These are phyloP conservation scores for Oreortyx pictus DNA, from an alignment of 2,797 vertebrate genomes.

Conservation along the genomic window DNA sequence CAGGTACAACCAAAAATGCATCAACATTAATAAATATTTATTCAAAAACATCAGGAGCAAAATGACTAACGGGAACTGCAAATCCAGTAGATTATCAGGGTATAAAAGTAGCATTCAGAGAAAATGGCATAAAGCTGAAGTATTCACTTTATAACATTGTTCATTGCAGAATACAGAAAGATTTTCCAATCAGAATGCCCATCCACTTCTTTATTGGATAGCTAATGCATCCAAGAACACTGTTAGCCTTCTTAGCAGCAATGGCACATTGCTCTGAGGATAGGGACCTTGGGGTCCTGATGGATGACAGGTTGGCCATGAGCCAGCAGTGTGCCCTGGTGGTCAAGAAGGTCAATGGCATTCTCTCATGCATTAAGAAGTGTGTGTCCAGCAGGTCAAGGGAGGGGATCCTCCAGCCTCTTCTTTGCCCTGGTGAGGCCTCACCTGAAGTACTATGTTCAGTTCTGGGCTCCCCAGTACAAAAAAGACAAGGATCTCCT, in stretches of 20 bases:
- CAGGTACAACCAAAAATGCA: background rate
- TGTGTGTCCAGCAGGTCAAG: too few relatives aligned
- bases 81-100: background rate
- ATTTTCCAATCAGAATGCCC: background rate
- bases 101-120: background rate
- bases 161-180: background rate
- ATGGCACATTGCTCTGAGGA: background rate
- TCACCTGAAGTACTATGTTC: too few relatives aligned
- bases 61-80: background rate
- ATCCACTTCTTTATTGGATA: background rate
- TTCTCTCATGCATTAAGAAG: too few relatives aligned
- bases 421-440: too few relatives aligned
- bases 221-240: background rate
- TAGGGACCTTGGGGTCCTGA: too few relatives aligned
- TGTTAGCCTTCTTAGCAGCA: background rate
- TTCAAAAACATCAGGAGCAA: background rate
- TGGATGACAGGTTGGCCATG: too few relatives aligned
- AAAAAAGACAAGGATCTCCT: too few relatives aligned
- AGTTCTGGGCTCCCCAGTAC: too few relatives aligned
- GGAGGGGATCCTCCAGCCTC: too few relatives aligned
- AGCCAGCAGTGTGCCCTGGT: too few relatives aligned
- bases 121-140: background rate
- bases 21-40: constrained; percentile 19
- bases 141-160: background rate
- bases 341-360: too few relatives aligned